phyloP scores from a whole-genome alignment of 2,113 vertebrate species.

The Mesocricetus auratus region DNA sequence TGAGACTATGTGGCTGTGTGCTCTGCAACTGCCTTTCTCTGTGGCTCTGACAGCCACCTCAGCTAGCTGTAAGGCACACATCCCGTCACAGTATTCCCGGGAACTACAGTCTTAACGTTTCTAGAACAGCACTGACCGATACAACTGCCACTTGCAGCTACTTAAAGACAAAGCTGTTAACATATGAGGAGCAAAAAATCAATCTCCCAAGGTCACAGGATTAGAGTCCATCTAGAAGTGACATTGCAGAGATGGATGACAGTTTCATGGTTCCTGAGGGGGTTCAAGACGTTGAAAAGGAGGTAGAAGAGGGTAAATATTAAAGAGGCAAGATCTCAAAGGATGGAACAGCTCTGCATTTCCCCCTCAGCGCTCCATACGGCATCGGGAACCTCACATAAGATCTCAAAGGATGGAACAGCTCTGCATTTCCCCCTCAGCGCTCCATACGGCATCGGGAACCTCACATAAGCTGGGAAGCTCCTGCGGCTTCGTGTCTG shows the following conservation, averaged over 20 bases:
- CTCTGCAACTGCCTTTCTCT: neutral
- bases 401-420: neutral
- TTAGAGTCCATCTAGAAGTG: neutral
- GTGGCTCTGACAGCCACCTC: neutral
- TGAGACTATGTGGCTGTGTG: neutral
- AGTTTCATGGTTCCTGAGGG: neutral
- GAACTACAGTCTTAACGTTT: neutral
- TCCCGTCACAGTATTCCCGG: too few relatives aligned
- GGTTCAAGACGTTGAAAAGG: neutral
- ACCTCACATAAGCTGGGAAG: neutral
- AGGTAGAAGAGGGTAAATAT: neutral
- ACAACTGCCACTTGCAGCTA: neutral
- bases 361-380: neutral
- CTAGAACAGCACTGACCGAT: neutral
- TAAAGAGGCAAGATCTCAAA: neutral
- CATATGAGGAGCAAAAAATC: neutral
- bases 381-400: neutral
- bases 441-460: neutral
- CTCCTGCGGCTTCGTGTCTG: neutral
- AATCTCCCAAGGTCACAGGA: neutral
- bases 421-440: neutral
- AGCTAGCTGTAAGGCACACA: too few relatives aligned
- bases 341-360: neutral
- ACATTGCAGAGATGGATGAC: neutral
- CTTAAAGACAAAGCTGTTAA: neutral